phyloP scores from a whole-genome alignment of 2,113 vertebrate genomes.

The Willisornis vidua region DNA sequence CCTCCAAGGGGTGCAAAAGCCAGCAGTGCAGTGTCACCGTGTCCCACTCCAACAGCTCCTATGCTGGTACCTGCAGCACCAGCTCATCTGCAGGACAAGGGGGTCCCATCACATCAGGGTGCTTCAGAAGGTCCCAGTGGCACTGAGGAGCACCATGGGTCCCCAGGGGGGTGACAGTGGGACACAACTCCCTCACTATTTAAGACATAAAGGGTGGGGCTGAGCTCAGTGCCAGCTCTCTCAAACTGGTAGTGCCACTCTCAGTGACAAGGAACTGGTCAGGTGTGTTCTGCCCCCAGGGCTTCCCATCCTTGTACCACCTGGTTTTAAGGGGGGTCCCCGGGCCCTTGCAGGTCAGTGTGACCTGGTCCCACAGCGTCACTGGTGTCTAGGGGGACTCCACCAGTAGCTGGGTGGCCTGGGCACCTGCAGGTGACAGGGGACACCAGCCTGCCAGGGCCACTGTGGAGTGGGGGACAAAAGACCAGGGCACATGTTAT shows the following conservation, averaged over 20 bases:
- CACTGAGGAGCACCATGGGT: neutral
- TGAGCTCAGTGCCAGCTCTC: neutral
- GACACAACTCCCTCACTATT: neutral
- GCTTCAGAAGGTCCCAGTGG: no score
- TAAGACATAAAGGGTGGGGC: neutral
- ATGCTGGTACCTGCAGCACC: neutral
- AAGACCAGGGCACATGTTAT: neutral
- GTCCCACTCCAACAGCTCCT: neutral
- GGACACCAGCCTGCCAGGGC: neutral
- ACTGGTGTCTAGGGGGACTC: accelerated
- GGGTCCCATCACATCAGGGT: no score
- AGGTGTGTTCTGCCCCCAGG: accelerated
- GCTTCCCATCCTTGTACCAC: neutral
- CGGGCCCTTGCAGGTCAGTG: neutral
- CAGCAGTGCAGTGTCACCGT: neutral
- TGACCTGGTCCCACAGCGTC: neutral
- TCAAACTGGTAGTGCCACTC: neutral
- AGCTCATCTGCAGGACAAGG: neutral
- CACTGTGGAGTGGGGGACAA: neutral
- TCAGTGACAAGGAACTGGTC: neutral
- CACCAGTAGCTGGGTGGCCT: neutral
- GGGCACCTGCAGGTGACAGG: neutral
- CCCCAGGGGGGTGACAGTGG: neutral
- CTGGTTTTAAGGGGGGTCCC: no score
- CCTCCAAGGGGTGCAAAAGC: no score